A percentile compares a stretch with the other conserved stretches of the same genome.
Conservation (phyloP, 2,888 invertebrate genomes). For the Rhogogaster chlorosoma region DNA sequence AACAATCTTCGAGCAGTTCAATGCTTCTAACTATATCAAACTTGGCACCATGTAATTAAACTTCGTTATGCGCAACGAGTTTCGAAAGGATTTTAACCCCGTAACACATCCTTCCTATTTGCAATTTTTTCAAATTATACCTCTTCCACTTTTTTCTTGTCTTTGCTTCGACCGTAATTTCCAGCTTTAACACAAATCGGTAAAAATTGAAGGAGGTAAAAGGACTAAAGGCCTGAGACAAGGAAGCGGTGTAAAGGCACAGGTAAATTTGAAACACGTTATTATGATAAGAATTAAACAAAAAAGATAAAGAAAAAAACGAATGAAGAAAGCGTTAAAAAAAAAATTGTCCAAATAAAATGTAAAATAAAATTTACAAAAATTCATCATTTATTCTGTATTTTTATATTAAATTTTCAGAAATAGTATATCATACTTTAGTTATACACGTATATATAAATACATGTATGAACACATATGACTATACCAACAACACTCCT, state of each 20-base stretch:
- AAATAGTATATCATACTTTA: not conserved
- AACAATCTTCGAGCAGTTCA: constrained; percentile 73
- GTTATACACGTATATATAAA: constrained; percentile 5
- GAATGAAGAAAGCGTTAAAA: not conserved
- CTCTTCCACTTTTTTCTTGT: not conserved
- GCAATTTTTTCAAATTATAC: not conserved
- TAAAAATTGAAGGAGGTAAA: not conserved
- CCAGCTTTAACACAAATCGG: not conserved
- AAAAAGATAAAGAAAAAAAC: not conserved
- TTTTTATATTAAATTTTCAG: constrained; percentile 20
- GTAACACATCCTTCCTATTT: not conserved
- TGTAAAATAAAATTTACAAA: not conserved
- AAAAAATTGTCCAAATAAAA: not conserved
- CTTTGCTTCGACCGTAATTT: not conserved
- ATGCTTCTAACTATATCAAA: constrained; percentile 74
- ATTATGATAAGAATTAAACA: not conserved
- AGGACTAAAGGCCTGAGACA: not conserved
- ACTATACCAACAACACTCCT: constrained; percentile 29
- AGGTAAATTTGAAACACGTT: not conserved
- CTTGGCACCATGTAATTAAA: constrained; percentile 75
- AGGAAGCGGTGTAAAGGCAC: not conserved
- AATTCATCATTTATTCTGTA: not conserved
- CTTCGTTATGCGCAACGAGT: constrained; percentile 59
- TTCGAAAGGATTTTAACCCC: not conserved
- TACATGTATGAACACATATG: not conserved